Evolutionary conservation across 2,797 vertebrate genomes (phyloP).

Genomic region (Novumbra hubbsi): DNA sequence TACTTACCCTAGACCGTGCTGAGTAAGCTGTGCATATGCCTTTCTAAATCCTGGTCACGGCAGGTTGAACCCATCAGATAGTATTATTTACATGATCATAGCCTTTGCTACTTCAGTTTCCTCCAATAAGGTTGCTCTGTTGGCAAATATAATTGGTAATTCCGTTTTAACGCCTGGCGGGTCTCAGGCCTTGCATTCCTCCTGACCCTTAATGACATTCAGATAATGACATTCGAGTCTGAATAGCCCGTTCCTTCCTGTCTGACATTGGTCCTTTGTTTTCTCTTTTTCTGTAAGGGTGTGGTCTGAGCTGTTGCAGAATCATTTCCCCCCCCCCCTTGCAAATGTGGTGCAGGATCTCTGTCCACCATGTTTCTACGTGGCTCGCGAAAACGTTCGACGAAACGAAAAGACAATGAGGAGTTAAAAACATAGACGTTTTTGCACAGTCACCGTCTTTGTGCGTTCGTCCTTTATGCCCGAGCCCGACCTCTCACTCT

Average conservation of each 20-base stretch:
- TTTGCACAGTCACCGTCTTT: conserved; percentile 78
- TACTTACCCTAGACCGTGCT: too few relatives aligned
- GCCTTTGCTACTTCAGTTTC: background rate
- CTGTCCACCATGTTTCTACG: background rate
- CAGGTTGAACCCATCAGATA: background rate
- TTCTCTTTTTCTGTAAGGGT: background rate
- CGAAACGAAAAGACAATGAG: background rate
- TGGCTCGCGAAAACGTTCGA: background rate
- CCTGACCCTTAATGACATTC: background rate
- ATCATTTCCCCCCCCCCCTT: too few relatives aligned
- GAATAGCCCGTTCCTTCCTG: background rate
- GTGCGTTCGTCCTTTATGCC: conserved; percentile 61
- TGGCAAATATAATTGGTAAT: background rate
- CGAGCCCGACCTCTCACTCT: conserved; percentile 59
- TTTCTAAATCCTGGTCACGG: too few relatives aligned
- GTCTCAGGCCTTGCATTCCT: background rate
- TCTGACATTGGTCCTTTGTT: background rate
- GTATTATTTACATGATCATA: background rate
- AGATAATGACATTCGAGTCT: background rate
- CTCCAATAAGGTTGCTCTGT: background rate
- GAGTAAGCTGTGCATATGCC: too few relatives aligned
- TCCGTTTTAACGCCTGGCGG: background rate
- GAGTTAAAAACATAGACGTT: conserved; percentile 42
- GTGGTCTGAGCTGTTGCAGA: background rate
- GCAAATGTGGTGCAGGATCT: background rate